These are phyloP conservation scores for Hydractinia echinata DNA, from an alignment of 30 jellyfish, hydroid and myxozoan genomes.

Conservation along the genomic window DNA sequence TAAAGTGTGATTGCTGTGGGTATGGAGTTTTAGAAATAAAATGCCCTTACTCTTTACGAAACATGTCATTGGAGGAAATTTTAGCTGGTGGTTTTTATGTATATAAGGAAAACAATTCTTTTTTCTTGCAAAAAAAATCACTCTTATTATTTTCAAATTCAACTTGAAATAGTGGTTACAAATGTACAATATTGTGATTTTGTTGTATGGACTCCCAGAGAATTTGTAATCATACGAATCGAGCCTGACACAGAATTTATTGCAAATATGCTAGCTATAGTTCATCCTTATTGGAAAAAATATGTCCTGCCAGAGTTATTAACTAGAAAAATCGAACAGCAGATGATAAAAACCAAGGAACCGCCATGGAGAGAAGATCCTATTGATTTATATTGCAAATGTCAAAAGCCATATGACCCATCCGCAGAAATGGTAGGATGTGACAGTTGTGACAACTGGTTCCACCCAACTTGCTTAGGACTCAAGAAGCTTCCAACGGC, in stretches of 20 bases:
- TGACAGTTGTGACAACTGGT: too few species aligned
- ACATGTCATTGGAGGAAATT: slow-evolving; percentile 16
- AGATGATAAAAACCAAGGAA: neutral
- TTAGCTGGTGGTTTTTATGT: neutral
- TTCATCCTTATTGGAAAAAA: slow-evolving; percentile 8
- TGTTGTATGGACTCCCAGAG: slow-evolving; percentile 14
- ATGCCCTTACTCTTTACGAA: slow-evolving; percentile 6
- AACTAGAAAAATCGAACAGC: neutral
- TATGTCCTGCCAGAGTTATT: neutral
- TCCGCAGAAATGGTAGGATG: too few species aligned
- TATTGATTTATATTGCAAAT: too few species aligned
- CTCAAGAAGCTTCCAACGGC: too few species aligned
- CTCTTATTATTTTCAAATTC: neutral
- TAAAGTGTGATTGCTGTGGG: slow-evolving; percentile 13
- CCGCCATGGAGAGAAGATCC: too few species aligned
- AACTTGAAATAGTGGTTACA: slow-evolving; percentile 5
- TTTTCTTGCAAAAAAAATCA: too few species aligned
- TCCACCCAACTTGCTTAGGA: too few species aligned
- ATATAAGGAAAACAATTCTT: neutral
- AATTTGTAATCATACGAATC: neutral
- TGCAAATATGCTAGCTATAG: neutral
- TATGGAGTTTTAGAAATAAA: slow-evolving; percentile 17
- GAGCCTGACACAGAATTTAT: neutral
- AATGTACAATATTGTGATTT: slow-evolving; percentile 10
- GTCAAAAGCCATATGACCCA: too few species aligned